Percentiles rank a stretch among this genome's conserved stretches.
Conservation (phyloP, 2,797 vertebrate genomes). For the Sylvilagus floridanus region DNA sequence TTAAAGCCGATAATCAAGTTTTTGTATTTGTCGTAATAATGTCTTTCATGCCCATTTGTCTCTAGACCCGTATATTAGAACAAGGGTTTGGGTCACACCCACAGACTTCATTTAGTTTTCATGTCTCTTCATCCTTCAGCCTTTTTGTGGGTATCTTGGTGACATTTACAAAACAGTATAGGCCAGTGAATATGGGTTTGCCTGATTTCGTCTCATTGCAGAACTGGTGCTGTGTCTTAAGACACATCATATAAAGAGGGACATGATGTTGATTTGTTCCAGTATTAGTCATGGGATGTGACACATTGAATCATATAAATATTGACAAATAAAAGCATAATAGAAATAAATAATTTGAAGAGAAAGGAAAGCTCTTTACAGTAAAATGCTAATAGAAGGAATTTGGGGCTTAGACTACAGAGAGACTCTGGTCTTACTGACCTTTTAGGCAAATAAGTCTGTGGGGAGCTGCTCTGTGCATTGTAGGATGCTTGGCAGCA, state of each 20-base stretch:
- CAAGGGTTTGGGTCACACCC: neutral
- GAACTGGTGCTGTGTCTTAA: neutral
- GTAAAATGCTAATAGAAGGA: slow-evolving; percentile 18
- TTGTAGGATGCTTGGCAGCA: neutral
- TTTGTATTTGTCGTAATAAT: neutral
- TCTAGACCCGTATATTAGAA: neutral
- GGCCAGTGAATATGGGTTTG: neutral
- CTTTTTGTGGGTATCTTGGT: neutral
- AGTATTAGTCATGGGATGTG: slow-evolving; percentile 12
- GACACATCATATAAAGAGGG: neutral
- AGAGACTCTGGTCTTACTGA: neutral
- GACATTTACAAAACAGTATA: neutral
- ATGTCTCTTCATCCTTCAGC: neutral
- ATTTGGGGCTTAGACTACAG: neutral
- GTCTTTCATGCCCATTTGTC: neutral
- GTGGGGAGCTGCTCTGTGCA: neutral
- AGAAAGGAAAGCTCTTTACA: slow-evolving; percentile 33
- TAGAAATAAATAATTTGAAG: neutral
- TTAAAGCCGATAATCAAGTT: neutral
- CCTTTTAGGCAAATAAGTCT: neutral
- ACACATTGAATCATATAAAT: slow-evolving; percentile 35
- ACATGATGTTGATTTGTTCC: neutral
- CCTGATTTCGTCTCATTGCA: neutral
- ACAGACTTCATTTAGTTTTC: neutral
- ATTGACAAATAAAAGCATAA: neutral